A percentile compares a stretch with the other conserved stretches of the same genome.
Conservation (phyloP, 2,888 invertebrate genomes). For the Plusia festucae region DNA sequence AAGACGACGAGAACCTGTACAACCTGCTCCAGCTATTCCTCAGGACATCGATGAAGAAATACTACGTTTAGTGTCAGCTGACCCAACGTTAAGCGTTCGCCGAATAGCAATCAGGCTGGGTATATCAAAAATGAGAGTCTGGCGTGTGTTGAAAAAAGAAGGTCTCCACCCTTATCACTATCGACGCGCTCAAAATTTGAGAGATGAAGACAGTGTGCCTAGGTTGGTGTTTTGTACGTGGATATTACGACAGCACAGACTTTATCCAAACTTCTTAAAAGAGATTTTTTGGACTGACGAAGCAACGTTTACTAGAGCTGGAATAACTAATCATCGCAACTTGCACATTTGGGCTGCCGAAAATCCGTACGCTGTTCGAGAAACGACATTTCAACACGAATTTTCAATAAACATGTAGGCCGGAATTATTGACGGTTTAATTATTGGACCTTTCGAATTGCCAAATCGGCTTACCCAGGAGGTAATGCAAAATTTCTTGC, state of each 20-base stretch:
- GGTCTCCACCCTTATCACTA: slow-evolving; percentile 8
- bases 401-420: slow-evolving; percentile 24
- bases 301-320: slow-evolving; percentile 19
- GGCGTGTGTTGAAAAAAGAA: slow-evolving; percentile 1
- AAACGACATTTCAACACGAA: slow-evolving; percentile 13
- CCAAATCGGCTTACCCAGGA: slow-evolving; percentile 15
- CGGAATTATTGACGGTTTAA: slow-evolving; percentile 20
- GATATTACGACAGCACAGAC: not conserved
- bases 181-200: slow-evolving; percentile 8
- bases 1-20: slow-evolving; percentile 6
- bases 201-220: not conserved
- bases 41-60: slow-evolving; percentile 9
- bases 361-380: slow-evolving; percentile 17
- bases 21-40: slow-evolving; percentile 9
- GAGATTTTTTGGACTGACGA: slow-evolving; percentile 18
- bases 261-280: not conserved
- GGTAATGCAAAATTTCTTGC: slow-evolving; percentile 26
- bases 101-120: slow-evolving; percentile 3
- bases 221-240: not conserved
- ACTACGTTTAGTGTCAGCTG: slow-evolving; percentile 8
- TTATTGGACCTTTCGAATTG: slow-evolving; percentile 25
- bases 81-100: slow-evolving; percentile 4
- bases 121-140: not conserved
- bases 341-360: slow-evolving; percentile 11
- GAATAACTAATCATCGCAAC: slow-evolving; percentile 21